phyloP scores from a whole-genome alignment of 1,140 invertebrate species.

The Belonocnema kinseyi region DNA sequence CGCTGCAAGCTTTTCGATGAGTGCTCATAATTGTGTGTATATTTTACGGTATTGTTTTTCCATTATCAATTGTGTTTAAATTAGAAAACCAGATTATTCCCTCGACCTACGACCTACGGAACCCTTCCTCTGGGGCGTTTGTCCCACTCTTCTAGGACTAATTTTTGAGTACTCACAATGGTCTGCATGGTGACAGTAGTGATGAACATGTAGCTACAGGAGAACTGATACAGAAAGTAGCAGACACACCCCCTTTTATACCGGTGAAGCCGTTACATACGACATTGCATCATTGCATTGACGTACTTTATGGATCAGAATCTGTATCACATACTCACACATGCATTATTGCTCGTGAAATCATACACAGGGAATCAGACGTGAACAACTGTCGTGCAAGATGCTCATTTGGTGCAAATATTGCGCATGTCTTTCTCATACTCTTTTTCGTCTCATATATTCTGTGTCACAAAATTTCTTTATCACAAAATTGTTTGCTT shows the following conservation, averaged over 20 bases:
- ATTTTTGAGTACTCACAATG: slow-evolving; percentile 56
- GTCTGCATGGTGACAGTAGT: slow-evolving; percentile 63
- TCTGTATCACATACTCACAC: slow-evolving; percentile 45
- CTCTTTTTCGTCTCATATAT: slow-evolving; percentile 36
- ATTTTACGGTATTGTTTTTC: no score
- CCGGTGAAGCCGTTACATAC: slow-evolving; percentile 52
- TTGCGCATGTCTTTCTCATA: slow-evolving; percentile 63
- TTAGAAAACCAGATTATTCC: no score
- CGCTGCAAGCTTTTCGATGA: no score
- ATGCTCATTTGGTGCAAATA: slow-evolving; percentile 40
- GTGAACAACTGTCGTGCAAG: slow-evolving; percentile 24
- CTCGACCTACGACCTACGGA: no score
- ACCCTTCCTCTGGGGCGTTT: no score
- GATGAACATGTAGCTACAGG: slow-evolving; percentile 48
- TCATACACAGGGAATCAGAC: slow-evolving; percentile 35
- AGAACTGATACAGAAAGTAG: slow-evolving; percentile 61
- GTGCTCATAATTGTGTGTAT: no score
- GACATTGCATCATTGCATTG: slow-evolving; percentile 56
- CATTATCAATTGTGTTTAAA: no score
- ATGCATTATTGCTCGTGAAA: slow-evolving; percentile 34
- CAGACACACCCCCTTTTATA: slow-evolving; percentile 68
- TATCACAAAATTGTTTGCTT: slow-evolving; percentile 36
- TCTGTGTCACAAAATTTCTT: slow-evolving; percentile 58
- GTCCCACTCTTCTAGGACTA: no score
- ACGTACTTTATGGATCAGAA: slow-evolving; percentile 47